A percentile compares a stretch with the other conserved stretches of the same genome.
phyloP scores from a whole-genome alignment of 2,888 invertebrate species.

The Pseudanteris insignis region DNA sequence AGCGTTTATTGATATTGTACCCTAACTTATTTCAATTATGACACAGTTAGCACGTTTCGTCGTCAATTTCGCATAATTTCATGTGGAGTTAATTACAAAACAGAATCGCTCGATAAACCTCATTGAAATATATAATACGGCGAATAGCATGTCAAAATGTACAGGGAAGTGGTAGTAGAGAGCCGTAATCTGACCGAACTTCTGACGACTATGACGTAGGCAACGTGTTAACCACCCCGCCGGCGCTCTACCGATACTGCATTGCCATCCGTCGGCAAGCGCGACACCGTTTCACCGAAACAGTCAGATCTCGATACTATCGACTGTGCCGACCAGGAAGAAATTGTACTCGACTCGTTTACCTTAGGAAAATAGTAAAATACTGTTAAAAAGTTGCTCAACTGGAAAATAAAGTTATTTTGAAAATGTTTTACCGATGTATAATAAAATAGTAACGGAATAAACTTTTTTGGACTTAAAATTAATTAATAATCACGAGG shows the following conservation, averaged over 20 bases:
- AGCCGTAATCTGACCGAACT: constrained; percentile 31
- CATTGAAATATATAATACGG: constrained; percentile 32
- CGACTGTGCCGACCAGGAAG: constrained; percentile 35
- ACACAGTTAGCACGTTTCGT: constrained; percentile 11
- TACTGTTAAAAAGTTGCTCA: constrained; percentile 26
- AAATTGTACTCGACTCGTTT: constrained; percentile 25
- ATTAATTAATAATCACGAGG: too few species aligned
- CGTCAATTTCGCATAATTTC: constrained; percentile 26
- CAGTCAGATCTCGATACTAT: constrained; percentile 30
- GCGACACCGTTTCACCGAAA: constrained; percentile 2
- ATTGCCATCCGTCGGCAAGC: constrained; percentile 40
- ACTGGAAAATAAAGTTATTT: constrained; percentile 1
- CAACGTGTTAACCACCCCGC: too few species aligned
- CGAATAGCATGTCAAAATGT: constrained; percentile 26
- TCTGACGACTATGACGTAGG: too few species aligned
- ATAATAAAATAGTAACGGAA: too few species aligned
- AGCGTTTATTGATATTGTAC: too few species aligned
- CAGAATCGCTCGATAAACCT: constrained; percentile 34
- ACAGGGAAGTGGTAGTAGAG: constrained; percentile 32
- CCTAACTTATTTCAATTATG: constrained; percentile 6
- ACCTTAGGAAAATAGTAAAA: constrained; percentile 18
- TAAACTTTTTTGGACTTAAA: too few species aligned
- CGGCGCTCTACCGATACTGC: constrained; percentile 25
- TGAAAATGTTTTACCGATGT: constrained; percentile 18
- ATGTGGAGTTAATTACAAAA: constrained; percentile 30